Percentiles rank a stretch among this genome's conserved stretches.
phyloP scores from a whole-genome alignment of 2,888 invertebrate genomes.

The Melanostoma scalare region DNA sequence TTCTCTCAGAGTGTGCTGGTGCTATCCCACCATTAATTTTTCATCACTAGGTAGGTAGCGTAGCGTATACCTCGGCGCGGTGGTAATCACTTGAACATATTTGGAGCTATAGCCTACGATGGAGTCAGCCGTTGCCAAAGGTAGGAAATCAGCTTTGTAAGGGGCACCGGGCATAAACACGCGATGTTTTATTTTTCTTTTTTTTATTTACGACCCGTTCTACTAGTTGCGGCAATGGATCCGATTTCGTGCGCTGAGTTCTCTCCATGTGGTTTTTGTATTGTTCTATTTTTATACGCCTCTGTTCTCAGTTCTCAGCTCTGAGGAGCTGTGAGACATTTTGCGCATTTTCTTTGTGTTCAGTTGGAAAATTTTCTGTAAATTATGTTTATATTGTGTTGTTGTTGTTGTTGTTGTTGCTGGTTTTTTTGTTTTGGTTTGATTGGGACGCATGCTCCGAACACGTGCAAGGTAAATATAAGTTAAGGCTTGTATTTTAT shows the following conservation, averaged over 20 bases:
- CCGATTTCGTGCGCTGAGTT: constrained; percentile 11
- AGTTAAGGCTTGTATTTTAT: constrained; percentile 5
- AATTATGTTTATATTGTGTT: background rate
- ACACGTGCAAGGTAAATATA: background rate
- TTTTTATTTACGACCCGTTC: constrained; percentile 28
- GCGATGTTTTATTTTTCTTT: constrained; percentile 30
- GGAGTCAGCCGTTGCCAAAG: background rate
- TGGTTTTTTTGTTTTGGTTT: constrained; percentile 10
- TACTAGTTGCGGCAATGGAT: constrained; percentile 37
- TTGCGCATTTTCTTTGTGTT: constrained; percentile 45
- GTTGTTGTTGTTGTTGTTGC: background rate
- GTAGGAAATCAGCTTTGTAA: constrained; percentile 2
- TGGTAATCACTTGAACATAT: background rate
- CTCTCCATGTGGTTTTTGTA: constrained; percentile 44
- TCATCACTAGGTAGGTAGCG: background rate
- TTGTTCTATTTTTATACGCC: constrained; percentile 60
- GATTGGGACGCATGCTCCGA: background rate
- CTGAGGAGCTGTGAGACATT: constrained; percentile 23
- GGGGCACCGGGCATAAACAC: background rate
- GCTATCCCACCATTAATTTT: constrained; percentile 18
- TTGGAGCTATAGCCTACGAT: too few relatives aligned
- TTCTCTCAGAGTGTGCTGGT: constrained; percentile 5
- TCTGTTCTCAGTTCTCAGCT: background rate
- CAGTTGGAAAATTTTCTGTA: background rate
- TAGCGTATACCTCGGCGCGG: background rate